These are phyloP conservation scores for Sympetrum striolatum DNA, from an alignment of 2,888 invertebrate genomes.

Conservation along the genomic window DNA sequence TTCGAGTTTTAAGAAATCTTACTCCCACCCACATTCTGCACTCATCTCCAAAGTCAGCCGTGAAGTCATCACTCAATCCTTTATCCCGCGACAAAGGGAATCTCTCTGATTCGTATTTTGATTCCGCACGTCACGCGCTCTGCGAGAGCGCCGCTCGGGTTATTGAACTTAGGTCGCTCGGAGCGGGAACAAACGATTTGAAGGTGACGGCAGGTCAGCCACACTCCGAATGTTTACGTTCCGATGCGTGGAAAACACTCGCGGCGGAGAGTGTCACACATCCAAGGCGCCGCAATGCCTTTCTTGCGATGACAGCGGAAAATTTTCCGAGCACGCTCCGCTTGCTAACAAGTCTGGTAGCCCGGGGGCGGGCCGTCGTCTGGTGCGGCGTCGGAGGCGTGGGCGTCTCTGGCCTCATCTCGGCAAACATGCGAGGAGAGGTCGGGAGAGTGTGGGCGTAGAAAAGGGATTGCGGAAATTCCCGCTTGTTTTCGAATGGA, in stretches of 20 bases:
- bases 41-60: no score
- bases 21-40: no score
- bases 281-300: not conserved
- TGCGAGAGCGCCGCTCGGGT: not conserved
- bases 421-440: conserved; percentile 11
- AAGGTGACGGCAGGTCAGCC: not conserved
- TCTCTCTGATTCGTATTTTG: no score
- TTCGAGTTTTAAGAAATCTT: no score
- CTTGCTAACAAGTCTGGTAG: not conserved
- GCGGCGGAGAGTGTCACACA: not conserved
- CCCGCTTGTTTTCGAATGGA: not conserved
- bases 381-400: not conserved
- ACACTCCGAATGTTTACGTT: conserved; percentile 5
- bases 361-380: not conserved
- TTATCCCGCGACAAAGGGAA: no score
- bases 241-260: not conserved
- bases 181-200: not conserved
- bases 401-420: not conserved
- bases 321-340: conserved; percentile 32
- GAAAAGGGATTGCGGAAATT: not conserved
- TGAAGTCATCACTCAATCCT: no score
- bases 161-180: not conserved
- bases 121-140: no score
- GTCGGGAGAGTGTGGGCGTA: not conserved
- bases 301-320: not conserved